Evolutionary conservation across 2,797 vertebrate genomes (phyloP), one percentile per base, ranked within the genome.

Genomic region (Geotrypetes seraphini): DNA sequence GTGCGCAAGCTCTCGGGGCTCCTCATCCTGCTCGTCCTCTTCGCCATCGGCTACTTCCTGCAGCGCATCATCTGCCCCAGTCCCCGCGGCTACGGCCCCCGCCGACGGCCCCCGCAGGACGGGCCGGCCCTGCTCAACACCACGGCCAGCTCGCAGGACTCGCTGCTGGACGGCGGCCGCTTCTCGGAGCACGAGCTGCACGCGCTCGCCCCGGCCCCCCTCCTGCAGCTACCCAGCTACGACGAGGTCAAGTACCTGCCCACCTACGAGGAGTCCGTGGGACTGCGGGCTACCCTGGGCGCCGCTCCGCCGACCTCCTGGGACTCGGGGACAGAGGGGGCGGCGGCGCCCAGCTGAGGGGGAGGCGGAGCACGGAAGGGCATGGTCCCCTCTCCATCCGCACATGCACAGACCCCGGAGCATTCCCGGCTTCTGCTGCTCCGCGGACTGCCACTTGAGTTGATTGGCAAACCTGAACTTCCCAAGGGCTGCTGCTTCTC

Each of bases 241-340:
- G 92, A 97, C 25, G 85, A 95, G 73, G 91, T 97, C 45, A 95
- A 92, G 53, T 80, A 92, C 25, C 53, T 96, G 54, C 94, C 94
- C 43, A 95, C 89, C 22, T 96, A 97, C 15, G 92, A 96, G 63
- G 92, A 97, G 33, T 92, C 85, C 69, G 86, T 93, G 88, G 78
- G 63, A 18, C 45, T 45, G n/a, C n/a, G 36, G 24, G 28, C 36
- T 22, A 47, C 36, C 10, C 25, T 41, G n/a, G n/a, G 45, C 45
- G 2, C 45, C 42, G 20, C 32, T 45, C 7, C 38, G 33, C 21
- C 22, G 53, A 12, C 29, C 39, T 5, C 8, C 25, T 2, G n/a
- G 8, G 25, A 45, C 36, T 1, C n/a, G 15, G 3, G 17, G 39
- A 24, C 31, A 33, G 5, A 14, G 7, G 5, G 4, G 20, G 4